Evolutionary conservation across 2,113 vertebrate genomes (phyloP).

Genomic region (Jaculus jaculus): DNA sequence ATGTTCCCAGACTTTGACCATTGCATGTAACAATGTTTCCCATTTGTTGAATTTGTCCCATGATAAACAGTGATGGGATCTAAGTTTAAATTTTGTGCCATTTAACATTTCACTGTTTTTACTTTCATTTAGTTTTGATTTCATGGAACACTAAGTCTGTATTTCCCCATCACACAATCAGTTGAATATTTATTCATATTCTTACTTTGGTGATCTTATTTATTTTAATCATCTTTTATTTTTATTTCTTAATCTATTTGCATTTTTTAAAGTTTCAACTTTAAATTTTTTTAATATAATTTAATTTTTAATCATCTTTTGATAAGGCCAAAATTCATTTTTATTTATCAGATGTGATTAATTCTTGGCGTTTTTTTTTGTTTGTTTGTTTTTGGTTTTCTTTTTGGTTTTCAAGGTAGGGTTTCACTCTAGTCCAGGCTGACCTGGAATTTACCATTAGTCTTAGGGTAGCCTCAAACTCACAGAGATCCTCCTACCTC

Average conservation of each 20-base stretch:
- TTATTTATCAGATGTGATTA: background rate
- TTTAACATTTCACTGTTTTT: background rate
- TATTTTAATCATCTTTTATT: background rate
- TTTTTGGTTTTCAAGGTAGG: too few relatives aligned
- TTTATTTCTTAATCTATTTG: too few relatives aligned
- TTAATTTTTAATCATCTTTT: conserved; percentile 6
- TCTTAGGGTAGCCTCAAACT: too few relatives aligned
- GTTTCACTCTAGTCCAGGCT: too few relatives aligned
- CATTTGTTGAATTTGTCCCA: background rate
- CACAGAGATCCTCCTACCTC: too few relatives aligned
- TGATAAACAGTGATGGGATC: background rate
- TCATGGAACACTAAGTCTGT: background rate
- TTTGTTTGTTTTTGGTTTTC: too few relatives aligned
- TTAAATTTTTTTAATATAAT: background rate
- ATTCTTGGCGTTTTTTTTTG: too few relatives aligned
- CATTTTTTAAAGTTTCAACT: background rate
- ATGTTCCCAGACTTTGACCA: conserved; percentile 11
- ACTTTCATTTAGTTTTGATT: conserved; percentile 5
- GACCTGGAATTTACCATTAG: too few relatives aligned
- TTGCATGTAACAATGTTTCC: background rate
- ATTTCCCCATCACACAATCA: background rate
- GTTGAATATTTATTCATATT: background rate
- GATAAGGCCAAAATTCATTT: background rate
- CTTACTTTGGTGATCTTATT: background rate
- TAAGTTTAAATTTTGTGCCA: conserved; percentile 24